These are phyloP conservation scores for Coptodon rendalli DNA, from an alignment of 2,113 vertebrate genomes.

Conservation along the genomic window DNA sequence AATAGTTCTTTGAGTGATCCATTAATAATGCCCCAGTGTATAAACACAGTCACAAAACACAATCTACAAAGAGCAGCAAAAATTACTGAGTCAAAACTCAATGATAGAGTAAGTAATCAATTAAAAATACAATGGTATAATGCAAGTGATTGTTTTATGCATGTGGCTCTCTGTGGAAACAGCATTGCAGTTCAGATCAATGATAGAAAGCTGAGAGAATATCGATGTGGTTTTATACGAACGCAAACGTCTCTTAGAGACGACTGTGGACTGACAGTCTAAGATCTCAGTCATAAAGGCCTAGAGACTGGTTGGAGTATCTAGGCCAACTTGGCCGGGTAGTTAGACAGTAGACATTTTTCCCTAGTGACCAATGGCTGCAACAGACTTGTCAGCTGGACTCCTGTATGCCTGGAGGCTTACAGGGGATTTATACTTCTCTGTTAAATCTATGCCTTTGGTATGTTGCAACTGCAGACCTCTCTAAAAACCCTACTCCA, in stretches of 20 bases:
- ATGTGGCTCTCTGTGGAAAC: neutral
- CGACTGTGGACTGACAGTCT: neutral
- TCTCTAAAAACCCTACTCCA: neutral
- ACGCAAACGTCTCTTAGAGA: fast-evolving
- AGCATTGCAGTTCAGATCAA: neutral
- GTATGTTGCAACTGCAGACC: neutral
- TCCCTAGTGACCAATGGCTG: neutral
- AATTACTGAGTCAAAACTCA: fast-evolving
- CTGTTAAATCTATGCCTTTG: neutral
- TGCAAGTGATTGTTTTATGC: neutral
- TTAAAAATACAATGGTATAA: neutral
- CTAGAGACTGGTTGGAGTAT: neutral
- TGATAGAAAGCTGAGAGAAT: neutral
- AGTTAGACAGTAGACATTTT: neutral
- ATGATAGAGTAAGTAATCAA: neutral
- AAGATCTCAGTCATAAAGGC: neutral
- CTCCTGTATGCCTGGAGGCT: neutral
- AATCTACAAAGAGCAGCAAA: neutral
- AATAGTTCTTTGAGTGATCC: neutral
- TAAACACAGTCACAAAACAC: neutral
- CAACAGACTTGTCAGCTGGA: neutral
- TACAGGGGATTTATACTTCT: neutral
- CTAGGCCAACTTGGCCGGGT: neutral
- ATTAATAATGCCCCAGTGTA: neutral
- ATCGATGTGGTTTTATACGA: neutral